Evolutionary conservation across 2,797 vertebrate species (phyloP), one percentile per base, ranked within the genome.

Genomic region (Galaxias olidus): DNA sequence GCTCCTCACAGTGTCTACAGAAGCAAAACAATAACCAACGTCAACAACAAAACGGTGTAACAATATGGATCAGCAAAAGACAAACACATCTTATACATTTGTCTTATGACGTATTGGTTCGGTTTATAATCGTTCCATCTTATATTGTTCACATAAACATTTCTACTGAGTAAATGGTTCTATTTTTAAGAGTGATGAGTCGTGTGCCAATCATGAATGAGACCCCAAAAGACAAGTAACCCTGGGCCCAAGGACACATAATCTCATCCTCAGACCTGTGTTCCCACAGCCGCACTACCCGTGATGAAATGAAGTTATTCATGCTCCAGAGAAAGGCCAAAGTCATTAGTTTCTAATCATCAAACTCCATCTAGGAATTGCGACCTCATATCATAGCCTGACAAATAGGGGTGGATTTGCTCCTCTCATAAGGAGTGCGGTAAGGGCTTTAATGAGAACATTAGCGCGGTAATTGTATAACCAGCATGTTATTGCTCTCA

Each of bases 1-100:
- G 65, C 67, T 58, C 73, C 73, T 54, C 57, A 69, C 61, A 69
- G 66, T 71, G 65, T 86, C 89, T 89, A 66, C 41, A 17, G 14
- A n/a, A 15, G 0, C 45, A 12, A 2, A 59, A 75, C 19, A 65
- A 79, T 84, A 20, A 75, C 2, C 30, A 30, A 30, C 30, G 6
- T 30, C 1, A 86, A 19, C 81, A 54, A 74, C 18, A 77, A 19
- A 73, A 45, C 41, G 78, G 53, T n/a, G n/a, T 9, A 17, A 69
- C 68, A 11, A 0, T 64, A 12, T 15, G 46, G 72, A 68, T 81
- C 55, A 81, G 19, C 68, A 69, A 60, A 30, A 69, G 17, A 68
- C 59, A 19, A 48, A 59, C 17, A 20, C 14, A 69, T 57, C 15
- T 44, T 43, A 48, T 54, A 60, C 14, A 65, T 49, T 47, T n/a